phyloP scores from a whole-genome alignment of 1,140 invertebrate species.

The Pseudomyrmex flavicornis region DNA sequence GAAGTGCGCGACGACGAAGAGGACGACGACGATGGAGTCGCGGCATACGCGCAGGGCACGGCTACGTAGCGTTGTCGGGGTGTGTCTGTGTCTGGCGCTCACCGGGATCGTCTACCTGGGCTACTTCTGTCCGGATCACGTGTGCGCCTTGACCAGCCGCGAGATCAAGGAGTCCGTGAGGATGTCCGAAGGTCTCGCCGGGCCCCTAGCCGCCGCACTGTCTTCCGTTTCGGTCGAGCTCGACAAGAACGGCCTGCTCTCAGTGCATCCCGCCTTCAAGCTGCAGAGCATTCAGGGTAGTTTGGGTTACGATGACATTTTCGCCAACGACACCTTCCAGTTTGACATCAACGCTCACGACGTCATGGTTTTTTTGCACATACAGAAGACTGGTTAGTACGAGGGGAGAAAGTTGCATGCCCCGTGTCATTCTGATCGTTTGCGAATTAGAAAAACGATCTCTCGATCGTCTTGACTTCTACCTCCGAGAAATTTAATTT shows the following conservation, averaged over 20 bases:
- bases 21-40: slow-evolving; percentile 74
- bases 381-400: slow-evolving; percentile 95
- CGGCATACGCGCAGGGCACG: slow-evolving; percentile 80
- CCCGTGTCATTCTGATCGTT: not conserved
- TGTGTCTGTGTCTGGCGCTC: slow-evolving; percentile 91
- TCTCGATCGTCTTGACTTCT: too few relatives aligned
- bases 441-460: not conserved
- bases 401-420: not conserved
- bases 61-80: slow-evolving; percentile 90
- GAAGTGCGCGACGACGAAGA: slow-evolving; percentile 66
- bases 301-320: slow-evolving; percentile 91
- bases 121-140: slow-evolving; percentile 94
- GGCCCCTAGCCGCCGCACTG: slow-evolving; percentile 84
- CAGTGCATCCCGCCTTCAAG: slow-evolving; percentile 82
- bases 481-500: too few relatives aligned
- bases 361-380: slow-evolving; percentile 99
- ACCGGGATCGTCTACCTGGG: slow-evolving; percentile 94
- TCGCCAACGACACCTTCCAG: slow-evolving; percentile 92
- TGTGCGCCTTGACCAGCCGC: slow-evolving; percentile 91
- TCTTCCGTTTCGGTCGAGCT: slow-evolving; percentile 83
- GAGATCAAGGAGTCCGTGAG: slow-evolving; percentile 84
- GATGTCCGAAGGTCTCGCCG: slow-evolving; percentile 78
- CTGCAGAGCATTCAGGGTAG: slow-evolving; percentile 83
- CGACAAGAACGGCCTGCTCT: slow-evolving; percentile 78
- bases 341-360: slow-evolving; percentile 96